These are phyloP conservation scores for Gambusia holbrooki DNA, from an alignment of 2,113 vertebrate genomes.

Conservation along the genomic window DNA sequence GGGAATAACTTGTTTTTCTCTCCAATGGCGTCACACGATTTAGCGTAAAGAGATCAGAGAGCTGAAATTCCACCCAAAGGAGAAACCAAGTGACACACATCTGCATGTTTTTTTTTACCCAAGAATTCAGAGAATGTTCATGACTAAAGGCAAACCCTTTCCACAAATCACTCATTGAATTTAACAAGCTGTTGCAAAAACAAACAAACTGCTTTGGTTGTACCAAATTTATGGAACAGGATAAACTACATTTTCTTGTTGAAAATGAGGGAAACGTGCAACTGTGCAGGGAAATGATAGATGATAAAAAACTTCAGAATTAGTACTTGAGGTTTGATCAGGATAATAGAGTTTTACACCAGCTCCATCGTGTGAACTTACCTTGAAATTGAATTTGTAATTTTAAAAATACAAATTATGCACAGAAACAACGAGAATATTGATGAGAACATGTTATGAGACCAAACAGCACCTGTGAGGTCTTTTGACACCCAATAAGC, in stretches of 20 bases:
- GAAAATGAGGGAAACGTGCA: neutral
- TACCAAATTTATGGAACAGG: neutral
- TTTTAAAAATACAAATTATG: neutral
- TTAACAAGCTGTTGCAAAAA: neutral
- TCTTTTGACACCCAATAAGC: too few species aligned
- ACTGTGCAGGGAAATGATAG: neutral
- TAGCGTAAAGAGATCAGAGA: neutral
- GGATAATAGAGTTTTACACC: neutral
- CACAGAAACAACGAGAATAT: neutral
- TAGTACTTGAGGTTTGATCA: neutral
- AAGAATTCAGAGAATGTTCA: conserved; percentile 12
- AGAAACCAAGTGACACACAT: neutral
- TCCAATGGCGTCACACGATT: neutral
- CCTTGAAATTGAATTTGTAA: too few species aligned
- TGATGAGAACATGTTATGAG: neutral
- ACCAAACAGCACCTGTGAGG: too few species aligned
- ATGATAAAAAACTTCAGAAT: neutral
- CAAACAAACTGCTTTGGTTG: neutral
- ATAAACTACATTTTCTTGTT: neutral
- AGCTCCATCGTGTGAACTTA: neutral
- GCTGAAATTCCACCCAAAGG: conserved; percentile 4
- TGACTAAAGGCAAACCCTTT: neutral
- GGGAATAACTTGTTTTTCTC: conserved; percentile 48
- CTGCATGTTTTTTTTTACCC: neutral
- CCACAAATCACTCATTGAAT: neutral